Evolutionary conservation across 2,888 invertebrate genomes (phyloP).

Genomic region (Tenthredo distinguenda): DNA sequence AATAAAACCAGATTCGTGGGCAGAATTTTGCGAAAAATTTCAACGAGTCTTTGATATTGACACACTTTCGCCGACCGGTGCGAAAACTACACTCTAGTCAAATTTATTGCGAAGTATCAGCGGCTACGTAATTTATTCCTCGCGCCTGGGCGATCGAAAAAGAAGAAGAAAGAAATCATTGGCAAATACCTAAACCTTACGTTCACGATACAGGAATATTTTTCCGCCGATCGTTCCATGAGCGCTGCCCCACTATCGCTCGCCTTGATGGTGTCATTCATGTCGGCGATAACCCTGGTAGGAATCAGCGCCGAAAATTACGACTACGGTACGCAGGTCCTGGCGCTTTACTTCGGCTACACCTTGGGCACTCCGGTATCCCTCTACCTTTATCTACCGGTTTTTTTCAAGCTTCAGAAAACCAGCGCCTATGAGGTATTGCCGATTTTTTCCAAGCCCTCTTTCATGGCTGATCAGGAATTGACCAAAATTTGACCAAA

Average conservation of each 20-base stretch:
- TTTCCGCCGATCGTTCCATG: slow-evolving; percentile 91
- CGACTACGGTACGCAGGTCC: slow-evolving; percentile 89
- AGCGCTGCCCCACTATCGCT: slow-evolving; percentile 90
- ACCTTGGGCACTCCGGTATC: slow-evolving; percentile 88
- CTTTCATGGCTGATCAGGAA: neutral
- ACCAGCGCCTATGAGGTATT: slow-evolving; percentile 93
- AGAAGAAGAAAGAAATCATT: too few relatives aligned
- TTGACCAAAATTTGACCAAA: neutral
- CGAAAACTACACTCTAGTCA: neutral
- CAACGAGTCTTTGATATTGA: too few relatives aligned
- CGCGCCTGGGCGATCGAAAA: too few relatives aligned
- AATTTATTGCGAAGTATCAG: neutral
- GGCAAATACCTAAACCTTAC: neutral
- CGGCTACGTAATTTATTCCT: too few relatives aligned
- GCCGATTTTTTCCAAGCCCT: neutral
- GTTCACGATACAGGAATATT: slow-evolving; percentile 84
- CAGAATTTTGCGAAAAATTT: neutral
- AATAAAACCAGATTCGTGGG: neutral
- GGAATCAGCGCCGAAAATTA: slow-evolving; percentile 95
- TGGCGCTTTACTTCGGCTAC: slow-evolving; percentile 88
- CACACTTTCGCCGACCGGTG: too few relatives aligned
- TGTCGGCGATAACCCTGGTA: slow-evolving; percentile 94
- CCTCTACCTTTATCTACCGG: slow-evolving; percentile 89
- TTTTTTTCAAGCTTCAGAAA: slow-evolving; percentile 90
- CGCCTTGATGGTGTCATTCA: slow-evolving; percentile 95